Conservation (phyloP, 2,888 invertebrate species). For the Pediacus dermestoides region DNA sequence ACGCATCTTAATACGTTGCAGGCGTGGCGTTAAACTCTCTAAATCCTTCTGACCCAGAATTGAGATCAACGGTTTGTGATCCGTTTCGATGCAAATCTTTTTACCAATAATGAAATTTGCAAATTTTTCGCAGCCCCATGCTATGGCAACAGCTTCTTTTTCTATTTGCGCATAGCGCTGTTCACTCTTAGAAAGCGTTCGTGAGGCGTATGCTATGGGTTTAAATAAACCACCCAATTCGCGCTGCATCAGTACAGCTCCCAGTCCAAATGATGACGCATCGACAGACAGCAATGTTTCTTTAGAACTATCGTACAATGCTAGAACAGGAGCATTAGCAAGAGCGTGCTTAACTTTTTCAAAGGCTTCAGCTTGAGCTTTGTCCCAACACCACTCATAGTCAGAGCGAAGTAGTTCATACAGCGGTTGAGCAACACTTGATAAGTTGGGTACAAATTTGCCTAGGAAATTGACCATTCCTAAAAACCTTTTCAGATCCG, state of each 20-base stretch:
- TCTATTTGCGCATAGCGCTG: constrained; percentile 30
- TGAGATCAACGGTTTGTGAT: constrained; percentile 31
- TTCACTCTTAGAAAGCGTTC: constrained; percentile 22
- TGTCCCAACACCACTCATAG: background rate
- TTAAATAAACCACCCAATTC: constrained; percentile 1
- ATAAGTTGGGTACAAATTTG: constrained; percentile 6
- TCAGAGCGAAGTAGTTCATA: background rate
- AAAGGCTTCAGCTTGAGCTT: constrained; percentile 1
- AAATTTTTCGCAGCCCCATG: constrained; percentile 25
- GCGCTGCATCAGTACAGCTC: constrained; percentile 28
- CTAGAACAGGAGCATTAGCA: constrained; percentile 2
- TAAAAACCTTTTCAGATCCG: constrained; percentile 1
- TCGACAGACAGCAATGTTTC: constrained; percentile 20
- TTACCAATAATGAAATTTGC: constrained; percentile 27
- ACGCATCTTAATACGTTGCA: constrained; percentile 16
- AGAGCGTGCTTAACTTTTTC: background rate
- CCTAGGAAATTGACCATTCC: constrained; percentile 7
- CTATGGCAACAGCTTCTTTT: constrained; percentile 29
- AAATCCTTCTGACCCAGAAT: constrained; percentile 29
- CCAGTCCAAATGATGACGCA: constrained; percentile 19
- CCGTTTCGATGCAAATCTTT: constrained; percentile 24
- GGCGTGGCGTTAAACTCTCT: constrained; percentile 9
- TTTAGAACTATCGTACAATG: background rate
- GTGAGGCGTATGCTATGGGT: constrained; percentile 30
- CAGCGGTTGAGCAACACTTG: background rate